Conservation (phyloP, 2,113 vertebrate genomes). For the Saguinus imperator region DNA sequence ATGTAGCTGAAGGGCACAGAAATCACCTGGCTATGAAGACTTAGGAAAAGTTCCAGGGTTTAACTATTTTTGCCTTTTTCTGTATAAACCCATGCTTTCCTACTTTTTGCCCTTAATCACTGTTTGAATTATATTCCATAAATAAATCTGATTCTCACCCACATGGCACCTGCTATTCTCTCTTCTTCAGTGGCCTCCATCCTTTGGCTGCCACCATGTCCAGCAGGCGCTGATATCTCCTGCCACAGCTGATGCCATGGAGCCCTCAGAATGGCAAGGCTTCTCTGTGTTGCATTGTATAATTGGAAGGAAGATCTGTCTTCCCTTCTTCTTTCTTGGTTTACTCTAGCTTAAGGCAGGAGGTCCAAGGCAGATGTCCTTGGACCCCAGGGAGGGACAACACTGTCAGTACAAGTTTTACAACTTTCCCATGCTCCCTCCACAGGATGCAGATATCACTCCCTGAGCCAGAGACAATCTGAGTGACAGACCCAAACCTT, state of each 20-base stretch:
- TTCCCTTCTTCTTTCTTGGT: background rate
- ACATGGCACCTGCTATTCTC: background rate
- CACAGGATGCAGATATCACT: background rate
- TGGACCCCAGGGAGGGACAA: background rate
- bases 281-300: too few species aligned
- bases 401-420: background rate
- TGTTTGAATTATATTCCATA: background rate
- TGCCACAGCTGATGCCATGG: background rate
- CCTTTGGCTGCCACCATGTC: background rate
- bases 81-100: background rate
- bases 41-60: background rate
- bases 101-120: background rate
- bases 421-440: background rate
- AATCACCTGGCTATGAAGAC: background rate
- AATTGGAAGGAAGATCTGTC: background rate
- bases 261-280: background rate
- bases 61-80: background rate
- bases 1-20: background rate
- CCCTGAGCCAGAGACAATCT: background rate
- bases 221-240: background rate
- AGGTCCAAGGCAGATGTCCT: background rate
- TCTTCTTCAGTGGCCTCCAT: background rate
- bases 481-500: background rate
- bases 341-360: background rate
- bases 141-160: background rate